Percentiles rank a stretch among this genome's conserved stretches.
These are phyloP conservation scores for Podarcis lilfordi DNA, from an alignment of 2,797 vertebrate species.

Conservation along the genomic window DNA sequence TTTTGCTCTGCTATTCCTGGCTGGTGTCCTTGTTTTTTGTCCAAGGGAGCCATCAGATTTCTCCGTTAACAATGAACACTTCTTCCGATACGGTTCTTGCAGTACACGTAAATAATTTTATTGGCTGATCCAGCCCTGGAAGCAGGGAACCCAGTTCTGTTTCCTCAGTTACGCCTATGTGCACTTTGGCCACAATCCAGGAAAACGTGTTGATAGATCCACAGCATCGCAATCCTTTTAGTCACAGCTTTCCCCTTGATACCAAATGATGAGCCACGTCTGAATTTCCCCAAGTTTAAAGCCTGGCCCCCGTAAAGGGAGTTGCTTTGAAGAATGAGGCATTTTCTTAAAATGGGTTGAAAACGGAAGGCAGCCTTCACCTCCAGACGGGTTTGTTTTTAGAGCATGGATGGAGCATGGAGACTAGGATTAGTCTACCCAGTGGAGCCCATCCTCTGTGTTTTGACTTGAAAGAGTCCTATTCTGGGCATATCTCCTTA, in stretches of 20 bases:
- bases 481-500: not conserved
- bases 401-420: not conserved
- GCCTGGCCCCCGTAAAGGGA: too few species aligned
- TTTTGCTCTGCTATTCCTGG: too few species aligned
- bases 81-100: not conserved
- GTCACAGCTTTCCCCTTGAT: not conserved
- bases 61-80: too few species aligned
- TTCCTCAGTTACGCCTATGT: not conserved
- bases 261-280: not conserved
- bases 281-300: not conserved
- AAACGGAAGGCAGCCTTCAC: not conserved
- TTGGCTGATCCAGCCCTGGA: not conserved
- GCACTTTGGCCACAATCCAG: not conserved
- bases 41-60: too few species aligned
- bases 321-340: too few species aligned
- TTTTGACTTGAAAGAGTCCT: not conserved
- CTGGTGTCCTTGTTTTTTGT: too few species aligned
- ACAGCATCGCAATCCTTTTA: not conserved
- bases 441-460: not conserved
- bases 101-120: not conserved
- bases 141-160: not conserved
- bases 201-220: not conserved
- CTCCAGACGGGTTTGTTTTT: not conserved
- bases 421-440: not conserved
- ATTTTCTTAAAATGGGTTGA: not conserved